phyloP scores from a whole-genome alignment of 2,113 vertebrate genomes.

The Malurus melanocephalus region DNA sequence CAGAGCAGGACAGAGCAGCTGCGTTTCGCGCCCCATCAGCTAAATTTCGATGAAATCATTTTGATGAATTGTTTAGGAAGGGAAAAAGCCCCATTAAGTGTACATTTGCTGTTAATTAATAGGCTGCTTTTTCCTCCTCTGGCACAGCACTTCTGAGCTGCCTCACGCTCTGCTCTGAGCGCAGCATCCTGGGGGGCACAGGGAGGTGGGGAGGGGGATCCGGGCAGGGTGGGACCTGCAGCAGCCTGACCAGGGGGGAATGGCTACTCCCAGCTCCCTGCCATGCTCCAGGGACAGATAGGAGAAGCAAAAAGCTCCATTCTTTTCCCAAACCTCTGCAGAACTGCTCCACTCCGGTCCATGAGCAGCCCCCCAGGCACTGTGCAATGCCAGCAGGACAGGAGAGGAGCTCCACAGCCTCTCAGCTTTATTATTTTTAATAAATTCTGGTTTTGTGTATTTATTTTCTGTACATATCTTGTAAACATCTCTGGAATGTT shows the following conservation, averaged over 20 bases:
- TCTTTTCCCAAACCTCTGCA: background rate
- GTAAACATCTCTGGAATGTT: conserved; percentile 16
- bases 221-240: background rate
- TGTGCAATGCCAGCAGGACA: background rate
- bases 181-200: background rate
- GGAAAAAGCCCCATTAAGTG: conserved; percentile 47
- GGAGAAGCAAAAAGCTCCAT: background rate
- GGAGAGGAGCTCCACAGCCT: background rate
- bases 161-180: background rate
- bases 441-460: background rate
- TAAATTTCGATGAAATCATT: conserved; percentile 61
- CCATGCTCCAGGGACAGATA: background rate
- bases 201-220: background rate
- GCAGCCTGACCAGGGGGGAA: rapidly evolving
- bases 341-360: background rate
- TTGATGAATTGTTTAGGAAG: conserved; percentile 63
- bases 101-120: conserved; percentile 68
- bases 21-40: conserved; percentile 57
- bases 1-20: conserved; percentile 55
- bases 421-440: background rate
- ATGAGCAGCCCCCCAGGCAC: background rate
- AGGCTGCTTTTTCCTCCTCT: conserved; percentile 21
- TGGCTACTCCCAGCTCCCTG: background rate
- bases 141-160: background rate
- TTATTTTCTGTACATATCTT: conserved; percentile 6